Evolutionary conservation across 2,888 invertebrate genomes (phyloP), one percentile per base, ranked within the genome.

Genomic region (Lasius platythorax): DNA sequence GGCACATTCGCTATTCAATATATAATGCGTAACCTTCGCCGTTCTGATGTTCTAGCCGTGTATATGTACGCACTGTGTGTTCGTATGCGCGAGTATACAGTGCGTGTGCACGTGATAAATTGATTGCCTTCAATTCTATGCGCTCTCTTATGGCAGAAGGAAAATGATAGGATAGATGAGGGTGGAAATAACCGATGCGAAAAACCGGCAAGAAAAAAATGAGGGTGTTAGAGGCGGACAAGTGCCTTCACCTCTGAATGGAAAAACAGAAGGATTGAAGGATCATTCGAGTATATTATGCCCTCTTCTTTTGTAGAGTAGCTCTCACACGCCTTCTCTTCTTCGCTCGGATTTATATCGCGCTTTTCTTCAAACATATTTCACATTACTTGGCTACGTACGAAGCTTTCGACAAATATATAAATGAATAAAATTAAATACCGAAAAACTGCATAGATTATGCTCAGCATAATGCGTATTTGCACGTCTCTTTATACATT

Each of bases 121-220:
- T 33, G 79, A 70, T 61, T 61, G 79, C 37, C 46, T 70, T 79
- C 18, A 78, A 40, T 67, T 76, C 50, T 56, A 40, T 40, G 56
- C 40, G n/a, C 40, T 78, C 40, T 78, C 43, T 72, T 30, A 28
- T 33, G 63, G 75, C 50, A 46, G 46, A 64, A 82, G 30, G 64
- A 73, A 50, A n/a, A 64, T 33, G 33, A 78, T 72, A 66, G 76
- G 50, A 73, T 67, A 76, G 73, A 78, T 76, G 83, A 83, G 58
- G 56, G 28, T 83, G 64, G 61, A 68, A 79, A 78, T 66, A 82
- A 83, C 28, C 40, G 50, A 37, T 40, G 79, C 23, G 68, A 78
- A 67, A 78, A 78, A 50, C 30, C 28, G 68, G 30, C 28, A 67
- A 70, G 58, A 50, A 79, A 68, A 43, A 78, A 83, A 78, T 66